These are phyloP conservation scores for Montipora foliosa DNA, from an alignment of 64 coral and sea anemone species.

Conservation along the genomic window DNA sequence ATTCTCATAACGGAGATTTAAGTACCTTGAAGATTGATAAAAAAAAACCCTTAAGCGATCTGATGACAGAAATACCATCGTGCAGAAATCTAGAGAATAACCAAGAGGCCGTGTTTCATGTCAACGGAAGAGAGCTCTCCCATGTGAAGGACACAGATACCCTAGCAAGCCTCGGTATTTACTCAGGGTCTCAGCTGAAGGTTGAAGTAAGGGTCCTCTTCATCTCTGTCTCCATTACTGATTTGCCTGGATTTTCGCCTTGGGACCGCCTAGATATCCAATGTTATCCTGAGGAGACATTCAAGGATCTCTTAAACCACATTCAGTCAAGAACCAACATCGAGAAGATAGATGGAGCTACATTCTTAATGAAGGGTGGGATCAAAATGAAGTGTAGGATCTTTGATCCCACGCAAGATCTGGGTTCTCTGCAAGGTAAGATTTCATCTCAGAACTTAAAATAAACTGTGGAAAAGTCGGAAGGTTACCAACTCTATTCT, in stretches of 20 bases:
- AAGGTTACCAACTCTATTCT: no score
- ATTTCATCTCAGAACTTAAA: no score
- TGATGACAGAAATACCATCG: neutral
- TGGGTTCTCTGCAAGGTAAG: neutral
- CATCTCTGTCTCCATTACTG: no score
- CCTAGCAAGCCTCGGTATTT: slow-evolving; percentile 6
- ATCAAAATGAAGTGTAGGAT: neutral
- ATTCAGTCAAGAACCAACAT: neutral
- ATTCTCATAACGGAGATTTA: neutral
- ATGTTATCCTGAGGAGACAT: neutral
- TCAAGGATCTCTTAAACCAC: slow-evolving; percentile 17
- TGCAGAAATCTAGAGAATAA: neutral
- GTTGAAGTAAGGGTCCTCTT: neutral
- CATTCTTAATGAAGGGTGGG: neutral
- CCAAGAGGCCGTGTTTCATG: neutral
- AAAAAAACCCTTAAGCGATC: neutral
- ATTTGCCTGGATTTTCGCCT: no score
- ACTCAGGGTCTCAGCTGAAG: slow-evolving; percentile 8
- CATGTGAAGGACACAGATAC: neutral
- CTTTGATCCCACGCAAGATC: neutral
- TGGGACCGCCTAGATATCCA: no score
- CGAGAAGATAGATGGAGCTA: neutral
- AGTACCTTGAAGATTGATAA: slow-evolving; percentile 2
- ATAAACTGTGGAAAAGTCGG: no score
- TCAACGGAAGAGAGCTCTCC: neutral